Base-by-base conservation (phyloP, 1,140 invertebrate species). In the Subanguina moxae region DNA sequence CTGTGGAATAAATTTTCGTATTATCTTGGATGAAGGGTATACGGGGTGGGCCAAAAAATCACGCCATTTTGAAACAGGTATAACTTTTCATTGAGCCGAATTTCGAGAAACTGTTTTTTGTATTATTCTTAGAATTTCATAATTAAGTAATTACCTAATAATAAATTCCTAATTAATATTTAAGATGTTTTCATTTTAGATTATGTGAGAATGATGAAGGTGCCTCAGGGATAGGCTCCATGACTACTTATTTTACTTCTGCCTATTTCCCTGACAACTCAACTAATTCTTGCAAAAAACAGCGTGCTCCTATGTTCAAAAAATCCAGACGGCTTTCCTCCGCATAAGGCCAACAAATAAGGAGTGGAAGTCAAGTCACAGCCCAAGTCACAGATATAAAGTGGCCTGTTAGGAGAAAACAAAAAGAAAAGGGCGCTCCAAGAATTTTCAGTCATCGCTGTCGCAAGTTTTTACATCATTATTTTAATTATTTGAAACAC, bases 221-320 rank as follows among this genome's bases (percentile, higher is more conserved):
- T 62, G 74, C 73, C 19, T 75, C 73, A 19, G 73, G 73, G 15
- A 75, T 75, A n/a, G 73, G 73, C 13, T 77, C 74, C 0, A 74
- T 74, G 72, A 67, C 65, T 46, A 65, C 48, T 15, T 15, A 52
- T 15, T 38, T 38, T 0, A 74, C 76, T 67, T 65, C 65, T 46
- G 59, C 48, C 23, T 25, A 52, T 15, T 52, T 52, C 23, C 75
- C 72, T 1, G 64, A 57, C 17, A 45, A 72, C 42, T 73, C 72
- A 15, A 61, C 63, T 5, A 59, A 19, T 27, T 52, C 48, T 19
- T 58, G 45, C 11, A 48, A 75, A 11, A 52, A 28, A 45, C 30
- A 73, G 62, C 43, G 62, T 8, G 70, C 59, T n/a, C 46, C 71
- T 23, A 43, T 74, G 43, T 70, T 70, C 69, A 57, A 70, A 46